Base-by-base conservation (phyloP, 2,113 vertebrate genomes). In the Xiphophorus couchianus region DNA sequence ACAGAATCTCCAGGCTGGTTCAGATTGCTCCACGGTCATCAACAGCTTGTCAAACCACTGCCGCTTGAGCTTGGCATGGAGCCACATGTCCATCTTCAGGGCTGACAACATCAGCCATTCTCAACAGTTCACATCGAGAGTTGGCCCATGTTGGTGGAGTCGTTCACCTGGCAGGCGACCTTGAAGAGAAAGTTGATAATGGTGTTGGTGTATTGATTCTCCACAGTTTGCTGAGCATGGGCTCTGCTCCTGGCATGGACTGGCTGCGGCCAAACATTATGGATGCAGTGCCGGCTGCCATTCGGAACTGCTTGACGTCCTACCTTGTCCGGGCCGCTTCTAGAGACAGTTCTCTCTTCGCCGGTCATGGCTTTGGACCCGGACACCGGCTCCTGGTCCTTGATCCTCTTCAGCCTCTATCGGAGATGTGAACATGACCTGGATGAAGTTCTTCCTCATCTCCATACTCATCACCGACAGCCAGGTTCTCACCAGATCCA, bases 31-130 rank as follows among this genome's bases (percentile, higher is more conserved):
- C 98, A 99, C 98, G 1, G 97, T 99, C 97, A 97, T 98, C 1
- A 99, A 95, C 71, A 99, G 95, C 89, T 99, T 99, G 93, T 99
- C 98, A 64, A 99, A 99, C 98, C 98, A 99, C 93, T 99, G 98
- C 60, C 99, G 89, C 81, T 99, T 99, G 78, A 99, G 96, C 39
- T 99, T 98, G 0, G 98, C 97, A 11, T 97, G 97, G 25, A 96
- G 97, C 98, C 98, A 99, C 98, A 99, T 99, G 84, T 99, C 98
- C 0, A 97, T 95, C 22, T 96, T 93, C 65, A 99, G 89, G 27
- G 97, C 97, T 0, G 97, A 31, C 31, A 31, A 31, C 31, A 31
- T 31, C 31, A 31, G 31, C 4, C 31, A 31, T 31, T 99, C 91
- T 99, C 48, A 99, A 94, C 88, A 98, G 60, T 73, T 99, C 98